Base-by-base conservation (phyloP, 1,140 invertebrate species). In the Pseudobourletiella spinata region DNA sequence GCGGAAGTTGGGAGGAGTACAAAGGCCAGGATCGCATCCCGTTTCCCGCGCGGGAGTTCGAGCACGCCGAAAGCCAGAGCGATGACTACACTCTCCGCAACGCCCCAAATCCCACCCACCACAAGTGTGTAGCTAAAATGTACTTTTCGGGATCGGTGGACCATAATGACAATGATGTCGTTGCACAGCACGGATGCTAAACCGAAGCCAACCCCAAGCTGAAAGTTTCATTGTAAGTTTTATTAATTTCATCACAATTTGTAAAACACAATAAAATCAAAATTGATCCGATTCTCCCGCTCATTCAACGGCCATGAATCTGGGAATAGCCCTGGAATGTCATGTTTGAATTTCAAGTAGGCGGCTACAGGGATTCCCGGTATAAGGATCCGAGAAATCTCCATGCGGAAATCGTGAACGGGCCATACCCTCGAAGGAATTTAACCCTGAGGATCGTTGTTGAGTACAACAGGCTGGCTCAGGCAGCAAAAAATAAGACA, bases 221-320 rank as follows among this genome's bases (percentile, higher is more conserved):
- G 28, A 26, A 56, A 46, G 35, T 3, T 25, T 15, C 30, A 39
- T 4, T 39, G 4, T 24, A 15, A n/a, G n/a, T n/a, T n/a, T n/a
- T n/a, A n/a, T n/a, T n/a, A n/a, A n/a, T n/a, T n/a, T n/a, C n/a
- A n/a, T n/a, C n/a, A n/a, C n/a, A n/a, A n/a, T n/a, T n/a, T n/a
- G n/a, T n/a, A n/a, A n/a, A n/a, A n/a, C n/a, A n/a, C n/a, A n/a
- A n/a, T n/a, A n/a, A n/a, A n/a, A n/a, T n/a, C 6, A 51, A 57
- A 50, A 18, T 50, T 57, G 3, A 44, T 55, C 15, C 25, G 14
- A 29, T 62, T 62, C 26, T 56, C 50, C 22, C n/a, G 30, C 6
- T 62, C 44, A 11, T n/a, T 56, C 18, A 66, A n/a, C 8, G 64
- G 64, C 52, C 52, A 58, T 52, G 39, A 65, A 65, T 29, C 51